Evolutionary conservation across 2,113 vertebrate species (phyloP).

Genomic region (Antigone vipio): DNA sequence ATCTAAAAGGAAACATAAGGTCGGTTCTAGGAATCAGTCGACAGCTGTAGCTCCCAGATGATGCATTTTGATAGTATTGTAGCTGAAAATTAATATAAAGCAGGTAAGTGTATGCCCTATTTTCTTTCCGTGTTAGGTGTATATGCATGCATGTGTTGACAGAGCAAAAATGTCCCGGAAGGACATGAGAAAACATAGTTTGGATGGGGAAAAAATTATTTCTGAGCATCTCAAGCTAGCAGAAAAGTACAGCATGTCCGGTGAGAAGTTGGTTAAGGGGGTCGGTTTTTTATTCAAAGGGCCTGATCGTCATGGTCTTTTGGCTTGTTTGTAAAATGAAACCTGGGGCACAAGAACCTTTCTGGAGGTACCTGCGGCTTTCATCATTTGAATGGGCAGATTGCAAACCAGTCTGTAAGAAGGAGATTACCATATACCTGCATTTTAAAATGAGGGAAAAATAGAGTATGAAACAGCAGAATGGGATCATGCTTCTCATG

Average conservation of each 20-base stretch:
- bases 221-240: background rate
- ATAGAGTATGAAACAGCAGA: background rate
- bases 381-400: background rate
- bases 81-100: background rate
- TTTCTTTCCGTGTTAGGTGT: background rate
- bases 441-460: background rate
- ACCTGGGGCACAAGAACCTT: background rate
- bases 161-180: background rate
- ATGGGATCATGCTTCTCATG: background rate
- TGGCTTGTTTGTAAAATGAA: background rate
- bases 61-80: background rate
- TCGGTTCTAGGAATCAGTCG: background rate
- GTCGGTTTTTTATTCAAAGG: background rate
- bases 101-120: background rate
- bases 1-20: background rate
- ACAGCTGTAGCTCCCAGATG: background rate
- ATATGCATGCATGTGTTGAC: background rate
- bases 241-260: background rate
- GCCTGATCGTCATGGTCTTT: background rate
- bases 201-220: background rate
- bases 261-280: background rate
- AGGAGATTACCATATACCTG: background rate
- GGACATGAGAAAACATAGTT: background rate
- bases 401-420: background rate
- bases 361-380: background rate